Evolutionary conservation across 2,888 invertebrate genomes (phyloP).

Genomic region (Deilephila porcellus): DNA sequence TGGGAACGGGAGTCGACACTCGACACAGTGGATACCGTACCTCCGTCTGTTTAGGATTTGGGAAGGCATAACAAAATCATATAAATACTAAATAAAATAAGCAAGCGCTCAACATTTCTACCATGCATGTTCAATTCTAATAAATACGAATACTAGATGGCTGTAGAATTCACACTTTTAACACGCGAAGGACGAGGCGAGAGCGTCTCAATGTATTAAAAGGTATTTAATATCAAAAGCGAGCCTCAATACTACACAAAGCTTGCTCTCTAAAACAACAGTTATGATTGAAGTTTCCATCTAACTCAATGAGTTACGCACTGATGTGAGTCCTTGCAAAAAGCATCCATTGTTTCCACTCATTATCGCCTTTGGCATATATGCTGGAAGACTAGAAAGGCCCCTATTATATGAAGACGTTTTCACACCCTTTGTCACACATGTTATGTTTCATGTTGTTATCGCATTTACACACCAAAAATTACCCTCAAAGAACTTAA

Average conservation of each 20-base stretch:
- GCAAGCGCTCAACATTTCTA: slow-evolving; percentile 64
- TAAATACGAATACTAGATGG: slow-evolving; percentile 67
- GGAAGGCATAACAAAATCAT: slow-evolving; percentile 10
- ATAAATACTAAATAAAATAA: slow-evolving; percentile 40
- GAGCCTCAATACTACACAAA: slow-evolving; percentile 17
- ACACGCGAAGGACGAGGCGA: slow-evolving; percentile 35
- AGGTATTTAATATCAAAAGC: slow-evolving; percentile 29
- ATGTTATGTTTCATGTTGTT: not conserved
- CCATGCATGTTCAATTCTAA: slow-evolving; percentile 66
- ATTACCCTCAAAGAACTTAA: too few relatives aligned
- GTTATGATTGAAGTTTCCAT: not conserved
- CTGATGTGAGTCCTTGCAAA: not conserved
- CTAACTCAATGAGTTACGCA: not conserved
- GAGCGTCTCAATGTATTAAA: slow-evolving; percentile 12
- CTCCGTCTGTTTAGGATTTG: slow-evolving; percentile 61
- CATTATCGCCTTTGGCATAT: not conserved
- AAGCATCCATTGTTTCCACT: not conserved
- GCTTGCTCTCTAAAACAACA: slow-evolving; percentile 15
- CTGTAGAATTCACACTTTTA: slow-evolving; percentile 75
- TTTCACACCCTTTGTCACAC: not conserved
- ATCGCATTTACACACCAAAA: too few relatives aligned
- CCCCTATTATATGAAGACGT: not conserved
- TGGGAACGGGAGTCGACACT: slow-evolving; percentile 41
- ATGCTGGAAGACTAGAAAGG: slow-evolving; percentile 1
- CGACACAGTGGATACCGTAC: slow-evolving; percentile 57